Percentiles rank a stretch among this genome's conserved stretches.
Evolutionary conservation across 2,113 vertebrate species (phyloP).

Genomic region (Ahaetulla prasina): DNA sequence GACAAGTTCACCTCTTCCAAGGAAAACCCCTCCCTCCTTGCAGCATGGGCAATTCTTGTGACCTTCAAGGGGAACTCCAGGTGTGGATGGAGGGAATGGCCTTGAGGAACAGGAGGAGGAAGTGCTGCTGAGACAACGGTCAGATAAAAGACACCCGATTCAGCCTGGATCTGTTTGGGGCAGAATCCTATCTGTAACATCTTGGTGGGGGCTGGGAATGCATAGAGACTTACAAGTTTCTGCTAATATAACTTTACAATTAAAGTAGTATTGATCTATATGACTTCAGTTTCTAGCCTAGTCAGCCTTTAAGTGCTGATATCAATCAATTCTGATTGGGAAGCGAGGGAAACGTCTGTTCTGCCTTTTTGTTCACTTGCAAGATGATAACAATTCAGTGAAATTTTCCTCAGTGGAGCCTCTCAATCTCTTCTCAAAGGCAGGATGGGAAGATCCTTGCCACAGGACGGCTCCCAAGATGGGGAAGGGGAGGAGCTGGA

Average conservation of each 20-base stretch:
- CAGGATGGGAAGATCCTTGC: neutral
- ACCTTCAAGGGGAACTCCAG: neutral
- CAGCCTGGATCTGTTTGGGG: neutral
- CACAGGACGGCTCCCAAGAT: neutral
- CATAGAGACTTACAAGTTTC: neutral
- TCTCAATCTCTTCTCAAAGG: neutral
- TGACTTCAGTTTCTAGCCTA: neutral
- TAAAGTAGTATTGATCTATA: neutral
- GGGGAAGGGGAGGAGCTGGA: neutral
- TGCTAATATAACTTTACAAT: neutral
- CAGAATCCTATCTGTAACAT: neutral
- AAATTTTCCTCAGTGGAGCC: neutral
- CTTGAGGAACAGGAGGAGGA: neutral
- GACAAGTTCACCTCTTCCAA: neutral
- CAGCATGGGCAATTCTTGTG: neutral
- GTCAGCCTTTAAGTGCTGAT: neutral
- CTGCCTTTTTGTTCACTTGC: neutral
- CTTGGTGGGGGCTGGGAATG: neutral
- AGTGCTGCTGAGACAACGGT: neutral
- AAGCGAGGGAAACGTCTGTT: neutral
- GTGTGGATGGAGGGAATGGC: neutral
- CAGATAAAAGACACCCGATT: neutral
- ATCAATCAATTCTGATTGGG: neutral
- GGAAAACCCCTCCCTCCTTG: neutral
- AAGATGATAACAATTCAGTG: neutral